Evolutionary conservation across 2,113 vertebrate species (phyloP).

Genomic region (Vidua chalybeata): DNA sequence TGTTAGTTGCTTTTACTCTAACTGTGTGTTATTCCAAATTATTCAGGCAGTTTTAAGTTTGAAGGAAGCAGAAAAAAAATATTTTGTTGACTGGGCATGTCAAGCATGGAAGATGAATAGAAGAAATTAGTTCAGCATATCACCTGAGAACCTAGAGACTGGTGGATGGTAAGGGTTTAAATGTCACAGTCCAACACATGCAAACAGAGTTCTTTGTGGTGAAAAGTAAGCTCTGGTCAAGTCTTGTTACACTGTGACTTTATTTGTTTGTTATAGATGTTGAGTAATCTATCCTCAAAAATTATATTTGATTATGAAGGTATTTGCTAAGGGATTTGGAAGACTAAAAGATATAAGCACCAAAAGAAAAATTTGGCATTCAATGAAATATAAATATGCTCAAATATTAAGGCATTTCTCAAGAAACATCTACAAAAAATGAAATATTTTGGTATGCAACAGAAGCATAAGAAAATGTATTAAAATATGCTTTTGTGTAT

Average conservation of each 20-base stretch:
- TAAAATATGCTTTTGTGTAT: background rate
- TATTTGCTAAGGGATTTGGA: background rate
- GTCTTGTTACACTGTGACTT: background rate
- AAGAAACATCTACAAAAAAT: background rate
- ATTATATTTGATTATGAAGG: background rate
- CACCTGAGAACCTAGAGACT: background rate
- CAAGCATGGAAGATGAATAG: background rate
- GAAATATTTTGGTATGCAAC: background rate
- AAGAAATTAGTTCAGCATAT: background rate
- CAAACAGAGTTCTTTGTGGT: background rate
- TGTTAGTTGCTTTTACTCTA: background rate
- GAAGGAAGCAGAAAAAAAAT: background rate
- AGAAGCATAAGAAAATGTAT: background rate
- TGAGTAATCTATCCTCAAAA: background rate
- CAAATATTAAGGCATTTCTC: background rate
- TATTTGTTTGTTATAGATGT: background rate
- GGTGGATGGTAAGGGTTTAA: background rate
- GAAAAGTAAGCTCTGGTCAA: background rate
- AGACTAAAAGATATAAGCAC: background rate
- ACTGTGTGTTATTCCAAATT: background rate
- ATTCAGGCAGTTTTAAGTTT: background rate
- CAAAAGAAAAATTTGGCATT: background rate
- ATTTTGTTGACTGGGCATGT: background rate
- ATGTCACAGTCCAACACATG: background rate
- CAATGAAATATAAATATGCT: background rate